phyloP scores from a whole-genome alignment of 2,888 invertebrate genomes.

The Cephus pulcher region DNA sequence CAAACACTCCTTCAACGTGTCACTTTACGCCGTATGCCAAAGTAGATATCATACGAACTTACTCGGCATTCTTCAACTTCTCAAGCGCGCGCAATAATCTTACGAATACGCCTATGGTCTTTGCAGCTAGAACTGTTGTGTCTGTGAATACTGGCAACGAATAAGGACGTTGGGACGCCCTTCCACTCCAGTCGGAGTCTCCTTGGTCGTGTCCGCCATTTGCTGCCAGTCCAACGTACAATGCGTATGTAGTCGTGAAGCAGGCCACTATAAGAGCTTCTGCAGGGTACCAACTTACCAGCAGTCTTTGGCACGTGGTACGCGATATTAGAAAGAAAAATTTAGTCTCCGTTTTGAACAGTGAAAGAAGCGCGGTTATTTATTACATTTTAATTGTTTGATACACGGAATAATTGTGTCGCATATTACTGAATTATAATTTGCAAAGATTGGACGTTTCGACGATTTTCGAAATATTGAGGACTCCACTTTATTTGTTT shows the following conservation, averaged over 20 bases:
- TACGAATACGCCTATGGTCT: neutral
- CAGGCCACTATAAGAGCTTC: slow-evolving; percentile 42
- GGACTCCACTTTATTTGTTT: neutral
- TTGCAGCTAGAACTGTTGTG: neutral
- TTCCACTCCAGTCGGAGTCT: neutral
- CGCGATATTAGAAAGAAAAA: slow-evolving; percentile 1
- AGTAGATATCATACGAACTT: neutral
- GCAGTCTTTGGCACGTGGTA: slow-evolving; percentile 47
- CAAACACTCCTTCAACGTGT: neutral
- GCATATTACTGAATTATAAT: neutral
- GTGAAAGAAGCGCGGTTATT: neutral
- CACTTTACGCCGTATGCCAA: neutral
- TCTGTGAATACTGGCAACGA: neutral
- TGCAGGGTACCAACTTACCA: slow-evolving; percentile 49
- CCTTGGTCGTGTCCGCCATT: neutral
- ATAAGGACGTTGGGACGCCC: neutral
- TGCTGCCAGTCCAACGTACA: neutral
- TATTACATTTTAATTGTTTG: neutral
- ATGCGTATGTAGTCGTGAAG: slow-evolving; percentile 12
- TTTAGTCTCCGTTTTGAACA: neutral
- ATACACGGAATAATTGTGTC: neutral
- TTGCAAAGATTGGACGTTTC: neutral
- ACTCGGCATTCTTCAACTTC: neutral
- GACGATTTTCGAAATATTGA: neutral
- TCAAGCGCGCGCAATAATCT: neutral